These are phyloP conservation scores for Zele albiditarsus DNA, from an alignment of 2,888 invertebrate species.

Conservation along the genomic window DNA sequence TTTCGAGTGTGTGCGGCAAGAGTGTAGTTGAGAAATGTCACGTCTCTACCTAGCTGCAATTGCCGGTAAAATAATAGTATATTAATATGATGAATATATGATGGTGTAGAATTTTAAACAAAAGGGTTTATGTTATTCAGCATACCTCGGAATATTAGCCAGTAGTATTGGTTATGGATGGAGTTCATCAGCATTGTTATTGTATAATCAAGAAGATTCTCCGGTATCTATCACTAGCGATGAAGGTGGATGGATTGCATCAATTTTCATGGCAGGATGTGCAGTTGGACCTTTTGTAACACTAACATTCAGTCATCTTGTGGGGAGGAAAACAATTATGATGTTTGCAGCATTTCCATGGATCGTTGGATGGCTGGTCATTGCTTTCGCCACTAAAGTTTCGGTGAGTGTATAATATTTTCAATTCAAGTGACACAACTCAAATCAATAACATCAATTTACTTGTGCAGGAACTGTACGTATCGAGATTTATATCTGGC, in stretches of 20 bases:
- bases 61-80: not conserved
- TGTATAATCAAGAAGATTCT: slow-evolving; percentile 26
- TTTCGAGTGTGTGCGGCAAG: not conserved
- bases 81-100: no score
- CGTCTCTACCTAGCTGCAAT: slow-evolving; percentile 31
- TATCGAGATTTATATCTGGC: slow-evolving; percentile 47
- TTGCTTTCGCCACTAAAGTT: slow-evolving; percentile 47
- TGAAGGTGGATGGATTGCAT: slow-evolving; percentile 48
- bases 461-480: slow-evolving; percentile 45
- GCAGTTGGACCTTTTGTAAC: slow-evolving; percentile 32
- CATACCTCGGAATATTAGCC: slow-evolving; percentile 46
- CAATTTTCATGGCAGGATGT: slow-evolving; percentile 42
- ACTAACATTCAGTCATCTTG: slow-evolving; percentile 42
- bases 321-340: slow-evolving; percentile 51
- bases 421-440: not conserved
- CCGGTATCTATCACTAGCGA: slow-evolving; percentile 41
- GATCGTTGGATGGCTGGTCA: slow-evolving; percentile 48
- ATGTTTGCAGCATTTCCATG: slow-evolving; percentile 44
- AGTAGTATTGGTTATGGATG: slow-evolving; percentile 49
- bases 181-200: slow-evolving; percentile 52
- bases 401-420: slow-evolving; percentile 41
- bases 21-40: slow-evolving; percentile 8
- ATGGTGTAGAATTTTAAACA: no score
- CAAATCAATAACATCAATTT: not conserved
- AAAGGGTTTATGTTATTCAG: slow-evolving; percentile 25